A percentile compares a stretch with the other conserved stretches of the same genome.
These are phyloP conservation scores for Rhopalosiphum nymphaeae DNA, from an alignment of 2,888 invertebrate species.

Conservation along the genomic window DNA sequence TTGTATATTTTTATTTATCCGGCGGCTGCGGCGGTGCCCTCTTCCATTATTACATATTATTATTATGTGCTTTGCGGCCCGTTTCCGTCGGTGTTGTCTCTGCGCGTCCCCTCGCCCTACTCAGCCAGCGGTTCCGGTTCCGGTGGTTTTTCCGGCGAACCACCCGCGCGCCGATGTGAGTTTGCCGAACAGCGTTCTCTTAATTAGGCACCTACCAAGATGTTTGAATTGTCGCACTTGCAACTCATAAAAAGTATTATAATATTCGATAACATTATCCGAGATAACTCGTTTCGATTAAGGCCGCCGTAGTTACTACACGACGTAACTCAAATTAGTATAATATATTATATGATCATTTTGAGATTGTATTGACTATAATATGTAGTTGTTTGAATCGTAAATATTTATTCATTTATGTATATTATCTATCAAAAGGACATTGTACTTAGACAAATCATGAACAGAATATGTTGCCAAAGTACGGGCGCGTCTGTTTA, in stretches of 20 bases:
- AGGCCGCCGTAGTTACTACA: not conserved
- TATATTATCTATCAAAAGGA: not conserved
- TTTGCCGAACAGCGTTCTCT: not conserved
- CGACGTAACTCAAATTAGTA: not conserved
- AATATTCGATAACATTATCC: not conserved
- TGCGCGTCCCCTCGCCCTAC: not conserved
- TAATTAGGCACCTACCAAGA: not conserved
- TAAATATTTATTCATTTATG: not conserved
- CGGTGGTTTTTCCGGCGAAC: not conserved
- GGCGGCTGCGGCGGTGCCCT: not conserved
- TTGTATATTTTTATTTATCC: conserved; percentile 48
- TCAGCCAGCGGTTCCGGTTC: not conserved
- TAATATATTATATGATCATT: not conserved
- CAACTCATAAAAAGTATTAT: not conserved
- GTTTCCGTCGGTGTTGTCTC: conserved; percentile 8
- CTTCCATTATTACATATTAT: not conserved
- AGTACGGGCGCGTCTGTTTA: not conserved
- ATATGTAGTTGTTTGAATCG: not conserved
- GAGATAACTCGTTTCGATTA: not conserved
- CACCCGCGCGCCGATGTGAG: not conserved
- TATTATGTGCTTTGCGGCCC: not conserved
- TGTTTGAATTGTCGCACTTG: not conserved
- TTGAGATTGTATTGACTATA: not conserved
- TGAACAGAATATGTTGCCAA: not conserved
- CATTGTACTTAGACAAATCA: not conserved